A percentile compares a stretch with the other conserved stretches of the same genome.
Conservation (phyloP, 2,888 invertebrate genomes). For the Trissoscelio sp. region DNA sequence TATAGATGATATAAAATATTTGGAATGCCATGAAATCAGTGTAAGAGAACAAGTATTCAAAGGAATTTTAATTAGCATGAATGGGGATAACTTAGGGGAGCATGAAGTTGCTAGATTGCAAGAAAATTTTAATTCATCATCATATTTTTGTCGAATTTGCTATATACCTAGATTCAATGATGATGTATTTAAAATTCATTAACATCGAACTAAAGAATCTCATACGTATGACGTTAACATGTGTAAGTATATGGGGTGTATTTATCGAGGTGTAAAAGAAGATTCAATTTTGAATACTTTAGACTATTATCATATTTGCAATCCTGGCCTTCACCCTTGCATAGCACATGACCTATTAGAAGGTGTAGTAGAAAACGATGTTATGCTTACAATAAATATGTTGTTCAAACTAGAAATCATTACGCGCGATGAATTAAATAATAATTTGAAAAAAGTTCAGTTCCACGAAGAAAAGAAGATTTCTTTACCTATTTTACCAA, state of each 20-base stretch:
- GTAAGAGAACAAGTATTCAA: conserved; percentile 49
- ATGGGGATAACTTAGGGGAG: conserved; percentile 44
- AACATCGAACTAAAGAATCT: conserved; percentile 1
- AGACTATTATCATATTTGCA: conserved; percentile 69
- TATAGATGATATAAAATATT: conserved; percentile 69
- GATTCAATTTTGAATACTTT: conserved; percentile 70
- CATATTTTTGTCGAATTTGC: conserved; percentile 73
- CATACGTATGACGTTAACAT: conserved; percentile 9
- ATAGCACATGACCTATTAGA: conserved; percentile 71
- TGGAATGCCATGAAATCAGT: conserved; percentile 70
- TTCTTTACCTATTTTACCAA: conserved; percentile 3
- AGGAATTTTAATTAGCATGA: conserved; percentile 69
- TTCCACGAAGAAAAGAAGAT: conserved; percentile 8
- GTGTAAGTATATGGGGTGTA: conserved; percentile 17
- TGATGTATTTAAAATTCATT: conserved; percentile 1
- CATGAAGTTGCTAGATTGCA: conserved; percentile 74
- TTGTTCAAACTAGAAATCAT: conserved; percentile 34
- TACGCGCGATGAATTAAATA: conserved; percentile 3
- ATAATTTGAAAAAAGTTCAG: background rate
- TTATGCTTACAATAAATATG: conserved; percentile 65
- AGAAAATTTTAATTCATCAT: conserved; percentile 70
- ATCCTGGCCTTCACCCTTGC: conserved; percentile 62
- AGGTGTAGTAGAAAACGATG: conserved; percentile 66
- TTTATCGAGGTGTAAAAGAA: conserved; percentile 64
- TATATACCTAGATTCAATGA: conserved; percentile 29